phyloP scores from a whole-genome alignment of 2,888 invertebrate species.

The Drosophila histrio region DNA sequence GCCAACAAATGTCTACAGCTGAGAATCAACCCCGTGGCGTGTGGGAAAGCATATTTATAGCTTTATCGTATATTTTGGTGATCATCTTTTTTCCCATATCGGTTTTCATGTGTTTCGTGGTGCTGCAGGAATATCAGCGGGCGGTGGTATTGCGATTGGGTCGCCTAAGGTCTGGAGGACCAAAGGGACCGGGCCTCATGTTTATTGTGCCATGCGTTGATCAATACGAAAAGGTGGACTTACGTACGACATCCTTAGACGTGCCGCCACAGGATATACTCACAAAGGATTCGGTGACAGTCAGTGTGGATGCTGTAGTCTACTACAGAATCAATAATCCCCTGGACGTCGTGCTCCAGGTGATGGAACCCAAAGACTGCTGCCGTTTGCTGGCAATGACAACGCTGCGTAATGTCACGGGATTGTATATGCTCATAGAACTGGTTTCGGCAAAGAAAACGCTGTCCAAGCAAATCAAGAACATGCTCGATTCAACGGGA shows the following conservation, averaged over 20 bases:
- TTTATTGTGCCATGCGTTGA: conserved; percentile 88
- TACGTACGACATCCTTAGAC: conserved; percentile 87
- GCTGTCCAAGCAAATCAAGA: conserved; percentile 94
- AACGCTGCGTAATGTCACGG: conserved; percentile 93
- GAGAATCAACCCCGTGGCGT: conserved; percentile 21
- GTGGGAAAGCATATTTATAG: conserved; percentile 57
- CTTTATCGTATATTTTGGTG: conserved; percentile 63
- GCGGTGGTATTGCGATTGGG: conserved; percentile 88
- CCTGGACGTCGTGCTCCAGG: conserved; percentile 88
- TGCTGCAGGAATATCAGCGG: conserved; percentile 86
- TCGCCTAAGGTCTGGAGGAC: conserved; percentile 83
- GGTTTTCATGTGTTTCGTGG: conserved; percentile 76
- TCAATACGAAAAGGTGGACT: conserved; percentile 85
- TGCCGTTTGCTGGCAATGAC: conserved; percentile 92
- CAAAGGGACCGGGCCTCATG: conserved; percentile 86
- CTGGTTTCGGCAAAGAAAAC: conserved; percentile 95
- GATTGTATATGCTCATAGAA: conserved; percentile 94
- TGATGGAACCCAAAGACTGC: conserved; percentile 86
- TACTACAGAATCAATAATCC: conserved; percentile 91
- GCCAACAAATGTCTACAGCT: conserved; percentile 26
- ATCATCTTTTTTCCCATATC: conserved; percentile 75
- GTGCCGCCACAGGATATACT: conserved; percentile 88
- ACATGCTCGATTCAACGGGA: conserved; percentile 88
- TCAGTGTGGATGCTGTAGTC: conserved; percentile 94
- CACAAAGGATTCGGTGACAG: conserved; percentile 95